These are phyloP conservation scores for Alaudala cheleensis DNA, from an alignment of 2,113 vertebrate genomes.

Conservation along the genomic window DNA sequence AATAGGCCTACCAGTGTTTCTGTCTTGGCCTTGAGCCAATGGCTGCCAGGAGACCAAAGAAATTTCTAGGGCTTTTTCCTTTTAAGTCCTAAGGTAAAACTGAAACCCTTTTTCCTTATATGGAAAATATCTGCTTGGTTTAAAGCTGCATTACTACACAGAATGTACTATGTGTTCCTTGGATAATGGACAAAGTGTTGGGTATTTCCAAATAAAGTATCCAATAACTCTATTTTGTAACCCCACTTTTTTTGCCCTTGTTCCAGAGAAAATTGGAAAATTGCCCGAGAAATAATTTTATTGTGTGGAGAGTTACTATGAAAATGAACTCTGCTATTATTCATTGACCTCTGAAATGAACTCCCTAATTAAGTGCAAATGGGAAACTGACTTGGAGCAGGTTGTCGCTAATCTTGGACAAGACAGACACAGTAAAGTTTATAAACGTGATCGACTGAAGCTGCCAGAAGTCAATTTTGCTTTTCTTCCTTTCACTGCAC, in stretches of 20 bases:
- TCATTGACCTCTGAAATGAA: constrained; percentile 78
- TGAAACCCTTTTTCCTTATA: too few species aligned
- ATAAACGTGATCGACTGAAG: constrained; percentile 74
- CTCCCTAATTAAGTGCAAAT: constrained; percentile 83
- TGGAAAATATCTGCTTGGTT: too few species aligned
- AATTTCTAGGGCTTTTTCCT: too few species aligned
- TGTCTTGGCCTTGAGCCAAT: too few species aligned
- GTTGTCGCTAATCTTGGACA: constrained; percentile 75
- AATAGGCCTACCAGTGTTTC: too few species aligned
- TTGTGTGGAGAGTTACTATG: constrained; percentile 77
- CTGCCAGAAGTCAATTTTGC: constrained; percentile 73
- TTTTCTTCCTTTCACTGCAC: constrained; percentile 61
- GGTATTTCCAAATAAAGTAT: constrained; percentile 79
- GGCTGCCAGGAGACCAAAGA: too few species aligned
- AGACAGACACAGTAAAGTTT: constrained; percentile 76
- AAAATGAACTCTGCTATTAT: constrained; percentile 71
- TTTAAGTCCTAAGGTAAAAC: too few species aligned
- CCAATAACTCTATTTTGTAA: constrained; percentile 73
- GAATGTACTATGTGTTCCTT: constrained; percentile 79
- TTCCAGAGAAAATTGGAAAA: constrained; percentile 75
- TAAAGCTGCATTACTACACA: too few species aligned
- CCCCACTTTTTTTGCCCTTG: constrained; percentile 70
- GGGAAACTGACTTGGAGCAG: constrained; percentile 78
- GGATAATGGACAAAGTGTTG: constrained; percentile 66
- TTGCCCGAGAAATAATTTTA: constrained; percentile 78